Evolutionary conservation across 2,797 vertebrate species (phyloP), one percentile per base, ranked within the genome.

Genomic region (Phyllotis vaccarum): DNA sequence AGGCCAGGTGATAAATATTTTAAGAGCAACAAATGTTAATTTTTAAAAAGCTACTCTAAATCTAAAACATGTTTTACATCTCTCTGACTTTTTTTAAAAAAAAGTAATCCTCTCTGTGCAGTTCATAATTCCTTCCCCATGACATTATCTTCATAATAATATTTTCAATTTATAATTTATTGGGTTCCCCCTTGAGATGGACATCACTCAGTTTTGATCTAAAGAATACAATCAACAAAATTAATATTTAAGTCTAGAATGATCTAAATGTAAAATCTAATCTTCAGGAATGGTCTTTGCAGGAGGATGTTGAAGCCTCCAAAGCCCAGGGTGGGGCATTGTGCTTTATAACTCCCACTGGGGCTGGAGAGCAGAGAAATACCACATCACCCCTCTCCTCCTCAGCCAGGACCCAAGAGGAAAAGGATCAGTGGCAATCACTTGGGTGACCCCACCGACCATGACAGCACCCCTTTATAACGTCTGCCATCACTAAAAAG

Each of bases 1-100:
- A 6, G 66, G 7, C 79, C 82, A 81, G 74, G 64, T 14, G 86
- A 93, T 95, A 60, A 72, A 87, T 95, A 89, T 92, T 97, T 97
- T 49, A 91, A 91, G 91, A 95, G 95, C 94, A 96, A 96, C 92
- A 86, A 43, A 93, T 95, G 90, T 93, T 96, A 95, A 96, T 94
- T 92, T 95, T 97, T 96, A 8, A 93, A 92, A 96, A 90, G 86
- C 79, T 16, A 3, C 91, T 79, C 1, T 79, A 90, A 96, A 85
- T 95, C 96, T 92, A 89, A 97, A 83, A 0, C 82, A 1, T 43
- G 86, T n/a, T 86, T 66, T 66, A 72, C 52, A 40, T 62, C 82
- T 79, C 76, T 58, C 64, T 88, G 74, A n/a, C 81, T 29, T 54
- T 58, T 64, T 74, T 76, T 37, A 27, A n/a, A n/a, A n/a, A n/a